Base-by-base conservation (phyloP, 2,113 vertebrate species). In the Ictalurus punctatus region DNA sequence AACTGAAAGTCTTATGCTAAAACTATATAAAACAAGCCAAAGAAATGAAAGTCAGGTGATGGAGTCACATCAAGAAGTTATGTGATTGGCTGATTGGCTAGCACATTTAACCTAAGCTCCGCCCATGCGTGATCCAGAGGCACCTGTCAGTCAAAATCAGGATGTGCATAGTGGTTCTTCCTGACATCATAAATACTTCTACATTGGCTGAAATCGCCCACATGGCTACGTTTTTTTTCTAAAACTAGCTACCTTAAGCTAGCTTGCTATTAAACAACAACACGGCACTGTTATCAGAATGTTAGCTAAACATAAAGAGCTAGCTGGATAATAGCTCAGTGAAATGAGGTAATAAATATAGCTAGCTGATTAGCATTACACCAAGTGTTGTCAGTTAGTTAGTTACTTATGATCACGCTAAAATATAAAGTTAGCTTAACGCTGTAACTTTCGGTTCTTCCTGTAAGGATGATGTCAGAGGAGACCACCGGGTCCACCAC, bases 401-500 rank as follows among this genome's bases (percentile, higher is more conserved):
- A 61, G 56, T 30, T 40, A 61, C 80, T 25, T 83, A 63, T 10
- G 14, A 40, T 63, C 34, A 83, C 10, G 4, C 81, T 25, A 40
- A 34, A 61, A 63, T 40, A 6, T 61, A 25, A 61, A 30, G 54
- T 76, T 74, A 74, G 52, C 69, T 86, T 56, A 61, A 25, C 25
- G n/a, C 17, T 76, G 7, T 37, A 78, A 69, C 21, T 40, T 63
- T 61, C 19, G 16, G 8, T 19, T 63, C 37, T 78, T 86, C 27
- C 37, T 65, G 23, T 65, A 61, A 48, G 83, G 71, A 76, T 86
- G 69, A 86, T 37, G 84, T 86, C 84, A 86, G 85, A 44, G 30
- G 37, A 76, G 73, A 78, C 85, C 56, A 78, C 23, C 10, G 12
- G 25, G 23, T 30, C 16, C 48, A 80, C 78, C 52, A 80, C 13